phyloP scores from a whole-genome alignment of 30 jellyfish, hydroid and myxozoan genomes.

The Aurelia aurita region DNA sequence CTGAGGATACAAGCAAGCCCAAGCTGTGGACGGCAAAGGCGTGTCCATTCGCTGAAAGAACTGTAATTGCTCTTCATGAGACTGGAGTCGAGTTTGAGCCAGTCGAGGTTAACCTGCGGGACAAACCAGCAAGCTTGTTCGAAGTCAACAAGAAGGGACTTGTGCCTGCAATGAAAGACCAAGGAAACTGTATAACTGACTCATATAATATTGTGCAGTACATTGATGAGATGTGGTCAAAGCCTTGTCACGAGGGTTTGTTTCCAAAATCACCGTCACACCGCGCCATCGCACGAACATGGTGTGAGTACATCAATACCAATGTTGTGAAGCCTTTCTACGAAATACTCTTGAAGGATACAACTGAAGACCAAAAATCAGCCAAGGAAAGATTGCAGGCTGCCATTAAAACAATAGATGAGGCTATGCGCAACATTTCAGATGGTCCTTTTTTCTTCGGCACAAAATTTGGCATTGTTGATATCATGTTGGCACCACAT shows the following conservation, averaged over 20 bases:
- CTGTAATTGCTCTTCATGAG: constrained; percentile 61
- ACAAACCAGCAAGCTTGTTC: constrained; percentile 70
- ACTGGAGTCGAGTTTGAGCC: constrained; percentile 44
- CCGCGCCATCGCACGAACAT: constrained; percentile 61
- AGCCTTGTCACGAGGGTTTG: constrained; percentile 11
- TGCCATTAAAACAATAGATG: constrained; percentile 19
- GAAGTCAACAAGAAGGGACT: constrained; percentile 74
- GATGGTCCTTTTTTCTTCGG: constrained; percentile 79
- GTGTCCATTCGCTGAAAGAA: constrained; percentile 79
- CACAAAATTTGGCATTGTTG: constrained; percentile 59
- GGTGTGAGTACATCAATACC: constrained; percentile 51
- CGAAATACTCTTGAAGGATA: constrained; percentile 30
- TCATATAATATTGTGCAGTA: constrained; percentile 61
- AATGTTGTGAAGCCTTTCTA: constrained; percentile 26
- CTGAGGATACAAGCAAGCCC: constrained; percentile 29
- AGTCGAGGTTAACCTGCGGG: constrained; percentile 48
- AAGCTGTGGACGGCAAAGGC: constrained; percentile 60
- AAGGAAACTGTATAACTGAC: constrained; percentile 47
- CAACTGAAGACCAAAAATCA: constrained; percentile 30
- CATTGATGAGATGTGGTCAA: constrained; percentile 77
- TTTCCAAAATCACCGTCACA: constrained; percentile 52
- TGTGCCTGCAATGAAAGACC: constrained; percentile 80
- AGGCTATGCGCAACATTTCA: constrained; percentile 30
- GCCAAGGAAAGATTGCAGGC: constrained; percentile 35
- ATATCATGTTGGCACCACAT: constrained; percentile 70